Conservation (phyloP, 2,797 vertebrate genomes). For the Pantherophis alleghaniensis region DNA sequence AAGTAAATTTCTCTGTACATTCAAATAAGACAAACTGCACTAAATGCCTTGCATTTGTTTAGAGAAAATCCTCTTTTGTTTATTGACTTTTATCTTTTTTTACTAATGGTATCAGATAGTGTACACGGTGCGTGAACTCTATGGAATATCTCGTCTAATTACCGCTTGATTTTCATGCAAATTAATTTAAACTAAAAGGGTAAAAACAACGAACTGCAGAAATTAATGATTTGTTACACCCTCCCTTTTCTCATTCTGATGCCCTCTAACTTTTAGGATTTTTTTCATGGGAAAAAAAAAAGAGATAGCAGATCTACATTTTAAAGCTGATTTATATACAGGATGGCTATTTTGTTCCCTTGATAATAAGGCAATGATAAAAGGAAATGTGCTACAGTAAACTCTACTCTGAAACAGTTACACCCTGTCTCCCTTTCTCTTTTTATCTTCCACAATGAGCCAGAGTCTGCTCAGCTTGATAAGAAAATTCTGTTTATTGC, state of each 20-base stretch:
- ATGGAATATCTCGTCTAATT: constrained; percentile 35
- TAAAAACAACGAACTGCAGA: constrained; percentile 28
- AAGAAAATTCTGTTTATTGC: constrained; percentile 64
- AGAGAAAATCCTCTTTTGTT: neutral
- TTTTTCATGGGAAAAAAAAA: constrained; percentile 48
- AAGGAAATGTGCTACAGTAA: constrained; percentile 29
- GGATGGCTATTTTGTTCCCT: constrained; percentile 44
- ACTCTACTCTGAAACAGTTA: constrained; percentile 49
- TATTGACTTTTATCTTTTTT: neutral
- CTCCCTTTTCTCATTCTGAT: neutral
- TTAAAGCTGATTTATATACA: constrained; percentile 50
- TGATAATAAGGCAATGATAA: constrained; percentile 44
- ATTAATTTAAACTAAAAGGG: constrained; percentile 49
- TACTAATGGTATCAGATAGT: constrained; percentile 7
- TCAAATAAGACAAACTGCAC: neutral
- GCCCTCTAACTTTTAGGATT: neutral
- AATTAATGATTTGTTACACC: constrained; percentile 23
- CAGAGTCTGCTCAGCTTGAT: constrained; percentile 55
- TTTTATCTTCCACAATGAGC: constrained; percentile 30
- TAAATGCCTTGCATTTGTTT: constrained; percentile 26
- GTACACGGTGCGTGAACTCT: neutral
- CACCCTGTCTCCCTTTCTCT: constrained; percentile 46
- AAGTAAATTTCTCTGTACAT: neutral
- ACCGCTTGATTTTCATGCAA: constrained; percentile 44
- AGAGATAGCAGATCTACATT: constrained; percentile 28